Percentiles rank a stretch among this genome's conserved stretches.
Evolutionary conservation across 1,140 invertebrate species (phyloP).

Genomic region (Linepithema humile): DNA sequence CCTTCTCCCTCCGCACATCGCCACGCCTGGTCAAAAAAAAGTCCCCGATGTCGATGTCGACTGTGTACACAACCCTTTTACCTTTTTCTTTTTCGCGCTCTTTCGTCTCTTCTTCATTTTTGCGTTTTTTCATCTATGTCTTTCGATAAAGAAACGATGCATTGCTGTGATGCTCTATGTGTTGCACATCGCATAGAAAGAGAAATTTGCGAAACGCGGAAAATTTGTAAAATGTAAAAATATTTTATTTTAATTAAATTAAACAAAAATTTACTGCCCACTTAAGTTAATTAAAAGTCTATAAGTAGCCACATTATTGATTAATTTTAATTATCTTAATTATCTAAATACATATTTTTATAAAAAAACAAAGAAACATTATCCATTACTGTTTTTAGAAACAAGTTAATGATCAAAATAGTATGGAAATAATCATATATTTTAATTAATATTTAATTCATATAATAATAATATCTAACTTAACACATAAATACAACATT

Average conservation of each 20-base stretch:
- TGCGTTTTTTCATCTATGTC: neutral
- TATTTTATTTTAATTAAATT: constrained; percentile 1
- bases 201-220: neutral
- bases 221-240: no score
- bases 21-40: neutral
- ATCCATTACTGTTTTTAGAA: no score
- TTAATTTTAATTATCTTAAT: no score
- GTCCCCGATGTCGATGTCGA: neutral
- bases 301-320: no score
- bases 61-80: neutral
- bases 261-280: neutral
- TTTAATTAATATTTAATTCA: neutral
- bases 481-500: neutral
- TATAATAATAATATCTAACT: neutral
- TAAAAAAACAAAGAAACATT: no score
- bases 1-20: no score
- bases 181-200: neutral
- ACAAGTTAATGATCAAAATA: neutral
- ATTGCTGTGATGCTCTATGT: neutral
- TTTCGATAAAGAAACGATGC: constrained; percentile 27
- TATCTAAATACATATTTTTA: no score
- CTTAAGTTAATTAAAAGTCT: no score
- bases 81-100: constrained; percentile 9
- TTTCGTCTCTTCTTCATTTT: neutral
- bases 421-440: neutral